These are phyloP conservation scores for Trichogramma pretiosum DNA, from an alignment of 1,140 invertebrate genomes.

Conservation along the genomic window DNA sequence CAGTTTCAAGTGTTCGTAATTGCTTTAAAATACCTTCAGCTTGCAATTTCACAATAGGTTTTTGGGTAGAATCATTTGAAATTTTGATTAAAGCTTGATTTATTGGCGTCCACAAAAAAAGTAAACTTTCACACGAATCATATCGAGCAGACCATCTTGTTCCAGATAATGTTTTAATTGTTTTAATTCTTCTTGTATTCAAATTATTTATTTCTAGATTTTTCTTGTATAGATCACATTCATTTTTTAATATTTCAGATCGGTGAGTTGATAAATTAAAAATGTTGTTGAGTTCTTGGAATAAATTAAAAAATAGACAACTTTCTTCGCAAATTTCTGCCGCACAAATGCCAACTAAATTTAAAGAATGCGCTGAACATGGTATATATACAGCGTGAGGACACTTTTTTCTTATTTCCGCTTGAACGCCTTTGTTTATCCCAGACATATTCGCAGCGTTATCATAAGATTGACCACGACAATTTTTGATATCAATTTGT, in stretches of 20 bases:
- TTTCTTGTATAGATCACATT: background rate
- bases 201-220: background rate
- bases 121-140: constrained; percentile 1
- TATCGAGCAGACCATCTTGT: background rate
- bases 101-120: constrained; percentile 1
- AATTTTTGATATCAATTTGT: background rate
- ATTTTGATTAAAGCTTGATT: constrained; percentile 6
- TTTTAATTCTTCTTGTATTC: background rate
- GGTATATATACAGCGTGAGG: background rate
- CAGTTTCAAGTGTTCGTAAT: background rate
- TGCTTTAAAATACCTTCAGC: constrained; percentile 3
- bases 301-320: background rate
- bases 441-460: background rate
- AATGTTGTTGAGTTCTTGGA: background rate
- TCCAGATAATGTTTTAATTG: background rate
- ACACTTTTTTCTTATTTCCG: background rate
- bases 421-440: background rate
- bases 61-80: constrained; percentile 7
- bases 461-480: background rate
- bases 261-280: background rate
- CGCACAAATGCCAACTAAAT: background rate
- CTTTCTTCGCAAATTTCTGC: background rate
- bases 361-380: background rate
- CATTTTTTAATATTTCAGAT: background rate
- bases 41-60: constrained; percentile 12